Evolutionary conservation across 1,140 invertebrate species (phyloP).

Genomic region (Neomicropteryx cornuta): DNA sequence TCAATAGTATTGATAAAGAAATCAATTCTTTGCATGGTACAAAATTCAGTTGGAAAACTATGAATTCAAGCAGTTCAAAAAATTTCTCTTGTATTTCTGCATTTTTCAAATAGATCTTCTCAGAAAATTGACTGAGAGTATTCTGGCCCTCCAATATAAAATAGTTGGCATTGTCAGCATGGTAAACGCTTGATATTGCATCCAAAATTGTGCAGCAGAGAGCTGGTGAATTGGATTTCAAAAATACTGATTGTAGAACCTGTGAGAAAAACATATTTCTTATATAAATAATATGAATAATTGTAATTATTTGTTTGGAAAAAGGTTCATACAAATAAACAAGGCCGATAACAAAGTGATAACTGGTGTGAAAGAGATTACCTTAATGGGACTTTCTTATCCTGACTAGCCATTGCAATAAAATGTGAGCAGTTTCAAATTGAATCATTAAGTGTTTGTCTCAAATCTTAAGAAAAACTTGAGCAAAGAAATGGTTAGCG

Average conservation of each 20-base stretch:
- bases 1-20: conserved; percentile 85
- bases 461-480: no score
- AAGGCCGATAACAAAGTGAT: neutral
- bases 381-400: neutral
- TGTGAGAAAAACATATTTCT: conserved; percentile 33
- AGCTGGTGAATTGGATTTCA: conserved; percentile 75
- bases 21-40: conserved; percentile 98
- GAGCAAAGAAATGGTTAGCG: no score
- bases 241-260: conserved; percentile 88
- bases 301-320: neutral
- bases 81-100: conserved; percentile 90
- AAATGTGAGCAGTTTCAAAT: no score
- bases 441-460: no score
- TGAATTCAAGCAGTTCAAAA: conserved; percentile 90
- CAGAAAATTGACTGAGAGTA: conserved; percentile 90
- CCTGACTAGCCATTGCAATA: no score
- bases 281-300: no score
- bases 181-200: conserved; percentile 92
- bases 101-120: conserved; percentile 86
- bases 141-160: conserved; percentile 96
- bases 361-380: neutral
- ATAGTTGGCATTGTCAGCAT: conserved; percentile 97
- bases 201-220: conserved; percentile 87
- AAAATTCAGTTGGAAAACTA: conserved; percentile 95
- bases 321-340: conserved; percentile 3